A percentile compares a stretch with the other conserved stretches of the same genome.
Evolutionary conservation across 2,113 vertebrate genomes (phyloP).

Genomic region (Scomber japonicus): DNA sequence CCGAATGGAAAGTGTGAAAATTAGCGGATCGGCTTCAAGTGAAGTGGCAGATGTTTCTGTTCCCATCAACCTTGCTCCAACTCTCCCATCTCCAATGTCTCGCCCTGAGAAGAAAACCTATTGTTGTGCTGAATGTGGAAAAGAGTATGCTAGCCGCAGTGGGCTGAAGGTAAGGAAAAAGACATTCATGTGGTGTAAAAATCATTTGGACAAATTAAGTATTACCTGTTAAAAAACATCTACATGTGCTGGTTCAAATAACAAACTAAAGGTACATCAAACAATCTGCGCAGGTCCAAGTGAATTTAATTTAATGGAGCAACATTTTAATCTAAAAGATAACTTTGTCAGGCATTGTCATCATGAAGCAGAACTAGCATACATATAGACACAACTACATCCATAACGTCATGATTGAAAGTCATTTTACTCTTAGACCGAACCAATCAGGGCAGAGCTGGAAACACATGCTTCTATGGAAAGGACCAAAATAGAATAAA

Average conservation of each 20-base stretch:
- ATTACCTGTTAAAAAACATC: neutral
- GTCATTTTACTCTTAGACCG: no score
- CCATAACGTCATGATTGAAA: no score
- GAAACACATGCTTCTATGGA: no score
- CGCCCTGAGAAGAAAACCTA: conserved; percentile 87
- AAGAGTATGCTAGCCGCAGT: conserved; percentile 86
- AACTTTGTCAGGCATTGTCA: no score
- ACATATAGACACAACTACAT: no score
- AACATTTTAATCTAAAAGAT: no score
- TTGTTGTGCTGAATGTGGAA: conserved; percentile 85
- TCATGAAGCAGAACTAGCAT: no score
- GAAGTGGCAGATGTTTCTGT: conserved; percentile 70
- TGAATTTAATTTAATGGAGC: no score
- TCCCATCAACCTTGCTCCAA: conserved; percentile 77
- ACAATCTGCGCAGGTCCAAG: no score
- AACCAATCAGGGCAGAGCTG: no score
- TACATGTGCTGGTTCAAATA: neutral
- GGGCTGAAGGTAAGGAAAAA: conserved; percentile 82
- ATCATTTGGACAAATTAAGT: neutral
- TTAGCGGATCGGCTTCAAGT: conserved; percentile 52
- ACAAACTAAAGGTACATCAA: no score
- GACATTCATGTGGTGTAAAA: neutral
- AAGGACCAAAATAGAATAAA: no score
- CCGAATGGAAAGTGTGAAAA: conserved; percentile 56
- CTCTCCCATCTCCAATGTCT: conserved; percentile 80